phyloP scores from a whole-genome alignment of 2,888 invertebrate species.

The Cephus rjabovi region DNA sequence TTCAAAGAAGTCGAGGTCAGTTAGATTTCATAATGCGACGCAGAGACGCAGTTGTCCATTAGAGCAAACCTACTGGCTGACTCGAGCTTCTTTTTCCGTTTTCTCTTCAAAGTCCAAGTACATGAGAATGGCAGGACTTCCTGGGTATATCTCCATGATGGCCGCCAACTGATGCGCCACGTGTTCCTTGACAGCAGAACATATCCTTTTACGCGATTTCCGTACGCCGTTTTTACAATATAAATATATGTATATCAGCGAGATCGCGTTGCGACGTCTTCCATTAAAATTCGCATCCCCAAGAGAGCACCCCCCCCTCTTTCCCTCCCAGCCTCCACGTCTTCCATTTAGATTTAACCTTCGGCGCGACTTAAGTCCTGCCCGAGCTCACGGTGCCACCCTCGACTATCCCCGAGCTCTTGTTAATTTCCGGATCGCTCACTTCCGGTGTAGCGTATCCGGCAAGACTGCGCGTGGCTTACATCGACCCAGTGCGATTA shows the following conservation, averaged over 20 bases:
- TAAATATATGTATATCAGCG: background rate
- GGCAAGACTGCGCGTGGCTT: background rate
- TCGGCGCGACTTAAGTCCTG: background rate
- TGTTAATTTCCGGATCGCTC: background rate
- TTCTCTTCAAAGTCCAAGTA: too few species aligned
- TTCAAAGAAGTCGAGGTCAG: too few species aligned
- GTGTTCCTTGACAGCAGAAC: too few species aligned
- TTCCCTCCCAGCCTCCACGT: background rate
- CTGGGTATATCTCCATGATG: too few species aligned
- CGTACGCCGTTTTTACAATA: background rate
- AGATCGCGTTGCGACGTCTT: slow-evolving; percentile 1
- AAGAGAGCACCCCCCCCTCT: background rate
- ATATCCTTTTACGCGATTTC: background rate
- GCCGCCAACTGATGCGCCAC: too few species aligned
- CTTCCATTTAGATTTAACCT: slow-evolving; percentile 5
- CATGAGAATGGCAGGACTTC: too few species aligned
- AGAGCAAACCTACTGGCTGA: too few species aligned
- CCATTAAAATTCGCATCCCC: background rate
- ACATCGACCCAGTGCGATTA: too few species aligned
- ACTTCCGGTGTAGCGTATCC: background rate
- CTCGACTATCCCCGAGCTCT: background rate
- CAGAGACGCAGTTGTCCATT: too few species aligned
- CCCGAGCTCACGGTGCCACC: background rate
- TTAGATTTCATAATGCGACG: too few species aligned
- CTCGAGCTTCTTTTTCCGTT: too few species aligned